Percentiles rank a stretch among this genome's conserved stretches.
Evolutionary conservation across 2,113 vertebrate species (phyloP).

Genomic region (Epinephelus moara): DNA sequence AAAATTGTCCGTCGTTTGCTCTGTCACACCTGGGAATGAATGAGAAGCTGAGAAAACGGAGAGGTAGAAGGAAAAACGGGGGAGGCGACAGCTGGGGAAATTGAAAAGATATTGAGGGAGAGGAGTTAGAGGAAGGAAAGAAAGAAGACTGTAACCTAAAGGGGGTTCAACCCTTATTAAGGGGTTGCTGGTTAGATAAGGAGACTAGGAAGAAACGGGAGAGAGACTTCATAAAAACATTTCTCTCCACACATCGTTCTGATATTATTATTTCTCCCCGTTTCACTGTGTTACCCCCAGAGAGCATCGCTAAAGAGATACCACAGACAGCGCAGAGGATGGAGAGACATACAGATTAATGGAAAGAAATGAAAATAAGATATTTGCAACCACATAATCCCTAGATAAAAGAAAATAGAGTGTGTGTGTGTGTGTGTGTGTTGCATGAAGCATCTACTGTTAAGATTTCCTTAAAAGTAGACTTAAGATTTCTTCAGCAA

Average conservation of each 20-base stretch:
- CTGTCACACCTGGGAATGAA: constrained; percentile 46
- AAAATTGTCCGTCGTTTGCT: constrained; percentile 56
- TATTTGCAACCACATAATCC: constrained; percentile 14
- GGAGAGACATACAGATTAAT: constrained; percentile 31
- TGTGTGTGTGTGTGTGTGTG: background rate
- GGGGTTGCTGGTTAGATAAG: constrained; percentile 17
- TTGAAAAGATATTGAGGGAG: constrained; percentile 22
- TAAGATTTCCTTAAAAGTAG: background rate
- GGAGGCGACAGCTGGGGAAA: constrained; percentile 36
- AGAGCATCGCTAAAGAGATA: constrained; percentile 37
- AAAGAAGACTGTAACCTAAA: background rate
- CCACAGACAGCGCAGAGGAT: constrained; percentile 27
- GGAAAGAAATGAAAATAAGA: constrained; percentile 17
- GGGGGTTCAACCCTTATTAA: constrained; percentile 18
- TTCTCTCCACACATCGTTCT: constrained; percentile 16
- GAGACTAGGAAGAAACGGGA: constrained; percentile 20
- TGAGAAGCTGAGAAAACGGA: constrained; percentile 26
- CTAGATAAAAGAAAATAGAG: constrained; percentile 2
- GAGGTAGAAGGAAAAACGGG: background rate
- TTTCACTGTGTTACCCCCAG: constrained; percentile 33
- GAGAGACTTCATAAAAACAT: constrained; percentile 23
- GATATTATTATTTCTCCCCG: constrained; percentile 39
- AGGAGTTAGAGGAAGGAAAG: constrained; percentile 5
- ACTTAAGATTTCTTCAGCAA: background rate
- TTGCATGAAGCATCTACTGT: background rate